A percentile compares a stretch with the other conserved stretches of the same genome.
Evolutionary conservation across 2,797 vertebrate genomes (phyloP).

Genomic region (Amblyopsis hoosieri): DNA sequence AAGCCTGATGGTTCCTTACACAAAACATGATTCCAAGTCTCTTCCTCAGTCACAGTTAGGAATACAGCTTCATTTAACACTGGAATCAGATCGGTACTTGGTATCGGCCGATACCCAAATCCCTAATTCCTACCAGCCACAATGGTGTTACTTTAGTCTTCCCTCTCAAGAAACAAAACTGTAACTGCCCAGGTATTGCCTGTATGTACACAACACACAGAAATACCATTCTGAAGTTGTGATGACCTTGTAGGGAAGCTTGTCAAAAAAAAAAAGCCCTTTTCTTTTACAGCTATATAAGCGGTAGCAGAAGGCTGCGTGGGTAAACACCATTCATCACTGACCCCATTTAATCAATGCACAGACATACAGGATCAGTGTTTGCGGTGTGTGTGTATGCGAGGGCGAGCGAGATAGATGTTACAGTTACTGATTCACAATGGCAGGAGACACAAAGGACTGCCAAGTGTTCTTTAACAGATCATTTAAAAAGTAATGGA

Average conservation of each 20-base stretch:
- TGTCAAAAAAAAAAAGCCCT: neutral
- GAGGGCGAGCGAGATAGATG: neutral
- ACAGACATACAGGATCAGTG: neutral
- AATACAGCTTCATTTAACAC: too few species aligned
- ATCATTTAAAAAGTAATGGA: too few species aligned
- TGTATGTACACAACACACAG: neutral
- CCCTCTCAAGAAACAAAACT: too few species aligned
- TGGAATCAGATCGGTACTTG: too few species aligned
- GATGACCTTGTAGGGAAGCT: neutral
- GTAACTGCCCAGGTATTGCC: too few species aligned
- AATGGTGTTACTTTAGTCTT: too few species aligned
- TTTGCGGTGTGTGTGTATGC: constrained; percentile 4
- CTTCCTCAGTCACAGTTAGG: too few species aligned
- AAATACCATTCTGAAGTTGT: neutral
- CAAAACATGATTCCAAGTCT: too few species aligned
- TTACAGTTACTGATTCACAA: constrained; percentile 10
- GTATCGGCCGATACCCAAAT: too few species aligned
- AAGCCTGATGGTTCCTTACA: too few species aligned
- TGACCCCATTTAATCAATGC: constrained; percentile 12
- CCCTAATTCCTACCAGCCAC: too few species aligned
- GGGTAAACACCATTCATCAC: constrained; percentile 16
- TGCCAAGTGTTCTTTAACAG: neutral
- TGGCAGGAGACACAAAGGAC: neutral
- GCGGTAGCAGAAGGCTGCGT: neutral
- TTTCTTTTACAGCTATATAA: constrained; percentile 3